phyloP scores from a whole-genome alignment of 1,140 invertebrate genomes.

The Lycorma delicatula region DNA sequence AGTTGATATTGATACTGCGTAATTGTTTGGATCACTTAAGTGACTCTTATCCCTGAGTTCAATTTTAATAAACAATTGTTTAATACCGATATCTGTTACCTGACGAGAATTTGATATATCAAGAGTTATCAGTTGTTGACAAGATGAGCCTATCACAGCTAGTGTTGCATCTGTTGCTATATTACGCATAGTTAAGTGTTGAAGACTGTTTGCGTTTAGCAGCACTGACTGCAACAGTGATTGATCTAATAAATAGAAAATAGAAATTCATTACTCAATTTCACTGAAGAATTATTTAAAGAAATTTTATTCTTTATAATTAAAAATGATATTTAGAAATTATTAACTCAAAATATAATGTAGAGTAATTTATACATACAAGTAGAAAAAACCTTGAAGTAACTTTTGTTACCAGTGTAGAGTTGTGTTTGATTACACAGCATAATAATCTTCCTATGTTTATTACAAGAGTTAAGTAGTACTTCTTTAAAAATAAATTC shows the following conservation, averaged over 20 bases:
- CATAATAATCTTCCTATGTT: no score
- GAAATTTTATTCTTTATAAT: no score
- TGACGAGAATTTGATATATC: conserved; percentile 43
- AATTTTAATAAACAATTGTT: conserved; percentile 39
- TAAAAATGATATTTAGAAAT: no score
- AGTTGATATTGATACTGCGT: conserved; percentile 6
- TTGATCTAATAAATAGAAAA: conserved; percentile 37
- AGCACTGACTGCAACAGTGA: conserved; percentile 38
- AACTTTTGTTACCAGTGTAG: no score
- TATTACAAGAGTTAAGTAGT: no score
- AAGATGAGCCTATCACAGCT: conserved; percentile 39
- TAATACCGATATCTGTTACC: conserved; percentile 40
- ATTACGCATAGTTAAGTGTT: conserved; percentile 39
- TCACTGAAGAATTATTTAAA: no score
- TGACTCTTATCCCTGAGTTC: conserved; percentile 37
- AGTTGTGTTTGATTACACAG: no score
- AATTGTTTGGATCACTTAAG: conserved; percentile 7
- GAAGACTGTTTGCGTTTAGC: conserved; percentile 36
- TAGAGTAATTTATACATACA: no score
- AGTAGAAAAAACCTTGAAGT: no score
- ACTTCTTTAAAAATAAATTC: no score
- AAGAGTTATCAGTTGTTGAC: conserved; percentile 37
- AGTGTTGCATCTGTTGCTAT: conserved; percentile 41
- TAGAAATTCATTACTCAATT: no score
- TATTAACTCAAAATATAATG: no score